Percentiles rank a stretch among this genome's conserved stretches.
phyloP scores from a whole-genome alignment of 1,140 invertebrate species.

The Babylonia areolata region DNA sequence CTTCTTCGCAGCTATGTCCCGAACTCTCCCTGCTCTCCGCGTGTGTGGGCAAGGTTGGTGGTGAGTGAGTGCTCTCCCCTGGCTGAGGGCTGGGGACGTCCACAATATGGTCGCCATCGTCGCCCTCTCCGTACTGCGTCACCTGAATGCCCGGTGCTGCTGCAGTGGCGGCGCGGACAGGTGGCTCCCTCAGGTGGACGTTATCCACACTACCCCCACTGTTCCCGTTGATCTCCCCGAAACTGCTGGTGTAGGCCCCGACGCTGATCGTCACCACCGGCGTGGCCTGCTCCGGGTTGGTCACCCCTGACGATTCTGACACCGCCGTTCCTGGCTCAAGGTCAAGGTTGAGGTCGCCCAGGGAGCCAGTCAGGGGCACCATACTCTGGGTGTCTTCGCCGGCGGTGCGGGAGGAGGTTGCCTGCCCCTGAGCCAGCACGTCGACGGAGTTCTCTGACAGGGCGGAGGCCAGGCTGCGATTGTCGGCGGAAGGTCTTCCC shows the following conservation, averaged over 20 bases:
- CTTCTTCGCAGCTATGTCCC: background rate
- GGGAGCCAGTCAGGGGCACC: conserved; percentile 48
- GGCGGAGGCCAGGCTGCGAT: conserved; percentile 38
- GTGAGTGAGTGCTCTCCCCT: too few relatives aligned
- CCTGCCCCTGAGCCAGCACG: background rate
- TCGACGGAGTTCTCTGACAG: conserved; percentile 25
- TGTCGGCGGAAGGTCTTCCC: conserved; percentile 22
- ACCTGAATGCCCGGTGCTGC: background rate
- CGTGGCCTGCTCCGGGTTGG: conserved; percentile 12
- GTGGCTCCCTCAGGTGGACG: background rate
- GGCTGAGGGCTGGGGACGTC: background rate
- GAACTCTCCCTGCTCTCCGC: too few relatives aligned
- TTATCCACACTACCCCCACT: background rate
- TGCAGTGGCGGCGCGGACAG: background rate
- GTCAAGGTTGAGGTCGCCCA: conserved; percentile 32
- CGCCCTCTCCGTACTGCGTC: background rate
- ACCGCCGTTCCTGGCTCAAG: background rate
- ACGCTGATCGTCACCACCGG: background rate
- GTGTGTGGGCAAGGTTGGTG: too few relatives aligned
- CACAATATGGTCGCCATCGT: background rate
- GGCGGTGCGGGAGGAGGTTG: background rate
- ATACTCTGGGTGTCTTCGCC: conserved; percentile 49
- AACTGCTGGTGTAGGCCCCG: background rate
- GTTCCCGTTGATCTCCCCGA: conserved; percentile 4
- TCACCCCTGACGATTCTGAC: background rate